A percentile compares a stretch with the other conserved stretches of the same genome.
Conservation (phyloP, 1,140 invertebrate species). For the Lasaia peninsularis region DNA sequence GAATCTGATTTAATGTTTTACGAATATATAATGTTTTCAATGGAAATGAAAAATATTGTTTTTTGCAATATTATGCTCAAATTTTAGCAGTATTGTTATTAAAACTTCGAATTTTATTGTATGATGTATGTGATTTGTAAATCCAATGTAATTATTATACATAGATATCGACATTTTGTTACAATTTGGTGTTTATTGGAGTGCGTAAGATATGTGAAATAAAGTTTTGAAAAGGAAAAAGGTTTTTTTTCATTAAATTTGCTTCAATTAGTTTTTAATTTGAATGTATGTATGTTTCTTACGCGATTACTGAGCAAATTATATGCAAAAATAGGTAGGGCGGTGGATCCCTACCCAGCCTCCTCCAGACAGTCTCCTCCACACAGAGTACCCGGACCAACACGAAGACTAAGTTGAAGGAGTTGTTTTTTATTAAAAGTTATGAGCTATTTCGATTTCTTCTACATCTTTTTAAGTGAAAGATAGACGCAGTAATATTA, state of each 20-base stretch:
- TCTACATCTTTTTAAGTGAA: too few species aligned
- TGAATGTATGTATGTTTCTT: too few species aligned
- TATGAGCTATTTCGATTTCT: too few species aligned
- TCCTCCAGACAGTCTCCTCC: too few species aligned
- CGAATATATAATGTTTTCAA: neutral
- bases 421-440: too few species aligned
- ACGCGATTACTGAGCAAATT: too few species aligned
- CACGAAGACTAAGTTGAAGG: too few species aligned
- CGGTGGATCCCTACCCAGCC: too few species aligned
- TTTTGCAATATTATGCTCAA: neutral
- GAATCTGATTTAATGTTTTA: neutral
- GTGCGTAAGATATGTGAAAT: slow-evolving; percentile 71
- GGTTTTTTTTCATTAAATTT: slow-evolving; percentile 23
- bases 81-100: neutral
- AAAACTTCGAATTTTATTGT: slow-evolving; percentile 7
- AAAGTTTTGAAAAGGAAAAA: slow-evolving; percentile 56
- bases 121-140: slow-evolving; percentile 5
- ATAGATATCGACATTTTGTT: slow-evolving; percentile 64
- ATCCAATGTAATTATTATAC: slow-evolving; percentile 11
- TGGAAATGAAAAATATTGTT: neutral
- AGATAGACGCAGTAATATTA: too few species aligned
- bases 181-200: slow-evolving; percentile 71
- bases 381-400: too few species aligned
- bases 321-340: too few species aligned
- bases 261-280: too few species aligned